Conservation (phyloP, 2,888 invertebrate species). For the Trichopoda pennipes region DNA sequence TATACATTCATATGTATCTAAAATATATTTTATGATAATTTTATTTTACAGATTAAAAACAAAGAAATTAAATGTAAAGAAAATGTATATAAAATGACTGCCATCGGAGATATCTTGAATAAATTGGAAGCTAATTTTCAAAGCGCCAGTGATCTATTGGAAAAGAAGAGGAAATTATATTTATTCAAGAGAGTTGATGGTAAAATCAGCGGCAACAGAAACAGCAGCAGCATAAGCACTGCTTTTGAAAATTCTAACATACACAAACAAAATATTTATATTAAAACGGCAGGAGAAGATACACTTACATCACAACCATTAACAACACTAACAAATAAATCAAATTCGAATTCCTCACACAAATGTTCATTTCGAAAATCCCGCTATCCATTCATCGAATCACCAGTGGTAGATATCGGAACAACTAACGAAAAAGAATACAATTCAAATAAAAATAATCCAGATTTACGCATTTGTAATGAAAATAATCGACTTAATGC, state of each 20-base stretch:
- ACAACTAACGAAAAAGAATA: neutral
- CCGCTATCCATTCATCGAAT: slow-evolving; percentile 17
- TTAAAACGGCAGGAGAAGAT: slow-evolving; percentile 65
- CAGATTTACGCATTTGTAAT: slow-evolving; percentile 52
- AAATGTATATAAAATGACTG: slow-evolving; percentile 55
- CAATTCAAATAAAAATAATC: slow-evolving; percentile 36
- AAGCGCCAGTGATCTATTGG: slow-evolving; percentile 54
- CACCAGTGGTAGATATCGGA: neutral
- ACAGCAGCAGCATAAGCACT: neutral
- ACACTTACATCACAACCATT: slow-evolving; percentile 46
- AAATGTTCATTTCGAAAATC: slow-evolving; percentile 18
- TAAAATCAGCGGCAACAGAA: slow-evolving; percentile 21
- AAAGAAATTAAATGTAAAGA: slow-evolving; percentile 31
- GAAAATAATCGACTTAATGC: slow-evolving; percentile 31
- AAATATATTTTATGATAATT: too few relatives aligned
- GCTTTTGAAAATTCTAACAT: neutral
- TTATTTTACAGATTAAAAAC: slow-evolving; percentile 8
- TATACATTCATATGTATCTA: too few relatives aligned
- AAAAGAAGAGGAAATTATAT: slow-evolving; percentile 61
- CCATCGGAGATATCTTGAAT: slow-evolving; percentile 39
- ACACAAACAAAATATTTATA: neutral
- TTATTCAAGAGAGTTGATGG: slow-evolving; percentile 51
- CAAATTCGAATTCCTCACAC: slow-evolving; percentile 33
- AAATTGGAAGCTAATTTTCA: slow-evolving; percentile 43
- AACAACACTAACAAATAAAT: slow-evolving; percentile 37